Conservation (phyloP, 2,888 invertebrate genomes). For the Macrosiphum euphorbiae region DNA sequence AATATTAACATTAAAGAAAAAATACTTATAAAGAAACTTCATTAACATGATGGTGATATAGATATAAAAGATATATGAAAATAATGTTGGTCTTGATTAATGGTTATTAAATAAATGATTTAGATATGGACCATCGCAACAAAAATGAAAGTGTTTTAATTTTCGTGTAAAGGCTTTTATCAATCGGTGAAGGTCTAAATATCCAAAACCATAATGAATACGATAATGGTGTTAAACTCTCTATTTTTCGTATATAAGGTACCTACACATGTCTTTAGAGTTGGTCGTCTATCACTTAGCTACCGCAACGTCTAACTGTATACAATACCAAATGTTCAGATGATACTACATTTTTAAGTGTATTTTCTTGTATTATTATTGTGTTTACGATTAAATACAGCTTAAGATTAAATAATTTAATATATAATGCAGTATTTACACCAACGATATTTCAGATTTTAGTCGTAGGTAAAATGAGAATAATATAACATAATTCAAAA, state of each 20-base stretch:
- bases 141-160: constrained; percentile 6
- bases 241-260: background rate
- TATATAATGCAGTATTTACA: background rate
- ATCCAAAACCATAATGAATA: background rate
- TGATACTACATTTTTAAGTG: background rate
- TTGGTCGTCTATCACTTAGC: background rate
- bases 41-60: constrained; percentile 19
- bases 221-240: background rate
- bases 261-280: background rate
- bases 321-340: background rate
- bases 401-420: background rate
- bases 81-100: constrained; percentile 32
- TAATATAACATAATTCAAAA: background rate
- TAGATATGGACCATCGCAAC: background rate
- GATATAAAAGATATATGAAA: background rate
- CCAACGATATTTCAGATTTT: background rate
- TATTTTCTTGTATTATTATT: background rate
- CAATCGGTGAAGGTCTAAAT: background rate
- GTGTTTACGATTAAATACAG: background rate
- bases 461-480: background rate
- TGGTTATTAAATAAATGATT: constrained; percentile 42
- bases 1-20: constrained; percentile 1
- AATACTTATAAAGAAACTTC: constrained; percentile 32
- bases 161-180: background rate
- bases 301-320: background rate